Evolutionary conservation across 2,113 vertebrate species (phyloP).

Genomic region (Lates calcarifer): DNA sequence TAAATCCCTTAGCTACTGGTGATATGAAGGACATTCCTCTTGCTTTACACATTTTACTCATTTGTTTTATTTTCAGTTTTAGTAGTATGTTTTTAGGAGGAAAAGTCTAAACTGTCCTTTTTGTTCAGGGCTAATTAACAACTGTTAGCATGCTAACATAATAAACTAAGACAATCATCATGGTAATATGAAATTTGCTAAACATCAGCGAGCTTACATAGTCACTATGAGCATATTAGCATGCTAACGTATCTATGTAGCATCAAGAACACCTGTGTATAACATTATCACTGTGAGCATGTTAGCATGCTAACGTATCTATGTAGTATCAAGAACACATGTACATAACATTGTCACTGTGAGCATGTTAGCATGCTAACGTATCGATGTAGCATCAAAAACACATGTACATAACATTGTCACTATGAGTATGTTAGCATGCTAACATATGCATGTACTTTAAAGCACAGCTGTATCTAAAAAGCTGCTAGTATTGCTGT

Average conservation of each 20-base stretch:
- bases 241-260: neutral
- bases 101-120: neutral
- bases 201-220: neutral
- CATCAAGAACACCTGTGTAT: neutral
- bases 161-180: neutral
- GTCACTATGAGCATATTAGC: too few species aligned
- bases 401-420: too few species aligned
- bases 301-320: neutral
- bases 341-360: too few species aligned
- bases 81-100: neutral
- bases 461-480: neutral
- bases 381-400: too few species aligned
- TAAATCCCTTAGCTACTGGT: neutral
- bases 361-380: neutral
- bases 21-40: slow-evolving; percentile 2
- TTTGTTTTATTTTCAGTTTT: neutral
- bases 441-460: neutral
- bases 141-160: neutral
- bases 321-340: neutral
- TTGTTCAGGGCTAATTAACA: neutral
- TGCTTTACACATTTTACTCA: neutral
- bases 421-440: too few species aligned
- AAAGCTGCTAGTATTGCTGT: neutral
- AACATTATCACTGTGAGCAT: too few species aligned
- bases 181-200: neutral